Percentiles rank a stretch among this genome's conserved stretches.
phyloP scores from a whole-genome alignment of 2,888 invertebrate genomes.

The Mesoligia furuncula region DNA sequence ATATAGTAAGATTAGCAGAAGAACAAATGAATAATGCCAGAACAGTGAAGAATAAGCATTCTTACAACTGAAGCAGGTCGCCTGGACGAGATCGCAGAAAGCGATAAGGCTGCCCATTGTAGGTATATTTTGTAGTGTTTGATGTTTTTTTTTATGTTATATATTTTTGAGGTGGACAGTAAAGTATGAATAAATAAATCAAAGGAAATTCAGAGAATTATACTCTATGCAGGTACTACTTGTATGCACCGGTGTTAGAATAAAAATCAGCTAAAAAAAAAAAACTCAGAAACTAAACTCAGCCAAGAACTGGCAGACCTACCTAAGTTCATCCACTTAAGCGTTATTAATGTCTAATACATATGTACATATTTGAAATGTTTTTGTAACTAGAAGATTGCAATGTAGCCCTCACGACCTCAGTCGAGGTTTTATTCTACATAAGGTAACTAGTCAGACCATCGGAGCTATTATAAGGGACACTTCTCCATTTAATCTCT shows the following conservation, averaged over 20 bases:
- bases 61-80: too few relatives aligned
- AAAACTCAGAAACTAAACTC: too few relatives aligned
- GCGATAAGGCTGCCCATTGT: too few relatives aligned
- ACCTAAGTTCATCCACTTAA: conserved; percentile 13
- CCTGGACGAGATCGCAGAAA: too few relatives aligned
- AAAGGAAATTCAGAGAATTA: neutral
- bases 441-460: conserved; percentile 77
- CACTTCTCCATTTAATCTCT: conserved; percentile 71
- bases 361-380: conserved; percentile 43
- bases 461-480: conserved; percentile 82
- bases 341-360: conserved; percentile 14
- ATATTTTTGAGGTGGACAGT: too few relatives aligned
- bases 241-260: neutral
- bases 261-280: too few relatives aligned
- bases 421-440: conserved; percentile 71
- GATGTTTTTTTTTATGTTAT: too few relatives aligned
- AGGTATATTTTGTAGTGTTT: too few relatives aligned
- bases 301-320: neutral
- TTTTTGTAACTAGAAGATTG: conserved; percentile 41
- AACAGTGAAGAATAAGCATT: too few relatives aligned
- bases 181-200: too few relatives aligned
- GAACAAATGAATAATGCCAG: too few relatives aligned
- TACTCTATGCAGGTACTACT: neutral
- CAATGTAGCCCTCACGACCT: conserved; percentile 51
- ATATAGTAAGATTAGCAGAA: too few relatives aligned